Base-by-base conservation (phyloP, 2,113 vertebrate species). In the Micronycteris hirsuta region DNA sequence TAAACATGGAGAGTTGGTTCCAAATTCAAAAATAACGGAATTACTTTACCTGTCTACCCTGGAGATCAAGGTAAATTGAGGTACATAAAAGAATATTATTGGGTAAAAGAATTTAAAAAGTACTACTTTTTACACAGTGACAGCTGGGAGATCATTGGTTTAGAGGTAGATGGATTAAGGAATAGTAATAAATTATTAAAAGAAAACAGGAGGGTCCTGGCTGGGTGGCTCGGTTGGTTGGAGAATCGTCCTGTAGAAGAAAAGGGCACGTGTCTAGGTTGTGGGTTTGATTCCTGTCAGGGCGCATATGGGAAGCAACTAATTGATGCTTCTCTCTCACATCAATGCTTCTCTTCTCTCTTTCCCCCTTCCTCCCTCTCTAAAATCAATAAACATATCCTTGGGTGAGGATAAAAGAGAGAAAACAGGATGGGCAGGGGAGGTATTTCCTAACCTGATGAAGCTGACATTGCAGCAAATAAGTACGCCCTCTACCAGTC, bases 21-120 rank as follows among this genome's bases (percentile, higher is more conserved):
- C 95, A 89, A 92, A 95, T 95, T 86, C 83, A 20, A 33, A 91
- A 84, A 43, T 52, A 76, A 63, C 49, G 84, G 67, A 90, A 84
- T 73, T 80, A 65, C 11, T n/a, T 87, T 88, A 89, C 49, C 67
- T 91, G 86, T 80, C 43, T 78, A 38, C 56, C 41, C 90, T 85
- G 43, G 43, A 88, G 43, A 78, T 61, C 33, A 89, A 93, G 43
- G 38, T 61, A 63, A 36, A 47, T 17, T 36, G 80, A 85, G 38
- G 45, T 8, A 61, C 20, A 10, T 68, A 61, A 82, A 81, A 82
- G 31, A 17, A 26, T 86, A 63, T 22, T 36, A n/a, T 22, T 22
- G 13, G 3, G n/a, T 92, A 94, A 11, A 20, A 92, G 14, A 58
- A 63, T 63, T 31, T 28, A 17, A 24, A 20, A 33, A 74, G 41